Conservation (phyloP, 2,888 invertebrate species). For the Apodemia hepburni region DNA sequence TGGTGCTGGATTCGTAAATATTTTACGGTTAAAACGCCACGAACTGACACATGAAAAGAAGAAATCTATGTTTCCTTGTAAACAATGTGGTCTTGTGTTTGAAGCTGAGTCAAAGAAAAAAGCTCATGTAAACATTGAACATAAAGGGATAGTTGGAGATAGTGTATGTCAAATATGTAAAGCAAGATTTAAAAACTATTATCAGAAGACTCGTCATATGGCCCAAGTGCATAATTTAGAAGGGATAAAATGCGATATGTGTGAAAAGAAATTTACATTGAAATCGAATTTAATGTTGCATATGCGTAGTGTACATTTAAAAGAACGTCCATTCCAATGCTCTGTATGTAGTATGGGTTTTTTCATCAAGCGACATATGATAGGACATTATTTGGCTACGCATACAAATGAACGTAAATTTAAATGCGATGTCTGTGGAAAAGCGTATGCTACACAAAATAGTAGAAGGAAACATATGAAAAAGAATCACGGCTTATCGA, state of each 20-base stretch:
- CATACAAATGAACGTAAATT: constrained; percentile 76
- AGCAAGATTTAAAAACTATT: constrained; percentile 67
- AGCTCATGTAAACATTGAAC: constrained; percentile 63
- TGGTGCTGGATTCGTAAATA: constrained; percentile 68
- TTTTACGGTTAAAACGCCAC: constrained; percentile 59
- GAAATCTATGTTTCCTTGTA: constrained; percentile 59
- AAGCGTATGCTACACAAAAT: constrained; percentile 71
- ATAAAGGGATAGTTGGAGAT: constrained; percentile 66
- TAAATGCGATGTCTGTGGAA: constrained; percentile 81
- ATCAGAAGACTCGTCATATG: constrained; percentile 71
- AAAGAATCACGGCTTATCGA: constrained; percentile 59
- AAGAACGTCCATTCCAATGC: constrained; percentile 66
- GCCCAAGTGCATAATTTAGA: constrained; percentile 65
- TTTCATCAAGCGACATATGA: constrained; percentile 67
- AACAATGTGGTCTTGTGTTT: constrained; percentile 60
- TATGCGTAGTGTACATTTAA: constrained; percentile 64
- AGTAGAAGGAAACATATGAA: constrained; percentile 67
- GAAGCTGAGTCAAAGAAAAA: constrained; percentile 65
- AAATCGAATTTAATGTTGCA: constrained; percentile 63
- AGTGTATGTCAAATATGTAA: constrained; percentile 71
- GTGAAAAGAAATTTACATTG: constrained; percentile 67
- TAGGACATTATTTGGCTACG: constrained; percentile 69
- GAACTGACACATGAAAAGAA: constrained; percentile 64
- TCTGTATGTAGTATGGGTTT: constrained; percentile 70
- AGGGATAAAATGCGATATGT: constrained; percentile 64